Evolutionary conservation across 64 coral and sea anemone genomes (phyloP).

Genomic region (Platygyra sinensis): DNA sequence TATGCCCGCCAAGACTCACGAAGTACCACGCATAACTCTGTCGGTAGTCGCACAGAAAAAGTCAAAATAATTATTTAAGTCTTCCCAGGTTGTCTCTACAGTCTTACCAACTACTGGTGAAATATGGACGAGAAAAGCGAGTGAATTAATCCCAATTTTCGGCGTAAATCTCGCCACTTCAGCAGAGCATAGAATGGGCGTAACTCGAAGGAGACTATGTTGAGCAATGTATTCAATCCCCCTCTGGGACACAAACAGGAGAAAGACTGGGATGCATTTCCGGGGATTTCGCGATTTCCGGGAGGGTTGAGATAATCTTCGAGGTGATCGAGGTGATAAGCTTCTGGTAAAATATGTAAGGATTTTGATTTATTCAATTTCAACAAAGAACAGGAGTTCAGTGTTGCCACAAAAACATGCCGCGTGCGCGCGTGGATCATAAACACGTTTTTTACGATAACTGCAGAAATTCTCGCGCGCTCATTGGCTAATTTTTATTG

Average conservation of each 20-base stretch:
- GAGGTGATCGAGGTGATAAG: too few relatives aligned
- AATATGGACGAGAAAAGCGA: background rate
- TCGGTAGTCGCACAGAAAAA: background rate
- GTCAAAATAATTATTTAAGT: background rate
- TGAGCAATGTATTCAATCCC: conserved; percentile 29
- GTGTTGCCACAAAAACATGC: too few relatives aligned
- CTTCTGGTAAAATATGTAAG: background rate
- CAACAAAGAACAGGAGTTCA: too few relatives aligned
- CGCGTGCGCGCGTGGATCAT: too few relatives aligned
- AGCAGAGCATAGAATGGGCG: conserved; percentile 22
- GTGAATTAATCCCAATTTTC: background rate
- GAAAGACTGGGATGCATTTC: conserved; percentile 10
- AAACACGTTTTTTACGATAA: too few relatives aligned
- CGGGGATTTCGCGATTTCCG: background rate
- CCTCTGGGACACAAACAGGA: background rate
- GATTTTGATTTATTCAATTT: background rate
- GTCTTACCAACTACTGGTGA: conserved; percentile 3
- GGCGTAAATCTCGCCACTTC: background rate
- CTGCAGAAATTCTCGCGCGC: too few relatives aligned
- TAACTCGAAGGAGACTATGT: background rate
- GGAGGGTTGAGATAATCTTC: background rate
- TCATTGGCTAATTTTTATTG: too few relatives aligned
- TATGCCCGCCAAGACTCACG: background rate
- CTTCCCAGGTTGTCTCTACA: background rate
- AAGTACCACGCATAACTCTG: background rate